Conservation (phyloP, 2,888 invertebrate genomes). For the Brenthis ino region DNA sequence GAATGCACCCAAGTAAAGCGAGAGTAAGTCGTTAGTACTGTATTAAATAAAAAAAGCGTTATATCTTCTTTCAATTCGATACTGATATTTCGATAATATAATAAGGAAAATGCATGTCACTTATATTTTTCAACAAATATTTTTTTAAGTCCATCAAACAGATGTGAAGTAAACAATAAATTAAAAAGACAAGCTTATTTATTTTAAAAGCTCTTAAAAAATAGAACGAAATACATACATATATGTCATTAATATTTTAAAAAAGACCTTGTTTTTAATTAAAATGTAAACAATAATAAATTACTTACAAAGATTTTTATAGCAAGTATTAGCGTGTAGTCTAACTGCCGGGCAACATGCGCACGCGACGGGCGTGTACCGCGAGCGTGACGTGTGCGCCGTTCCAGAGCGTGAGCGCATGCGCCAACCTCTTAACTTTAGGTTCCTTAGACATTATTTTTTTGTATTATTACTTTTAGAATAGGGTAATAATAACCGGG, state of each 20-base stretch:
- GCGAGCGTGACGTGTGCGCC: constrained; percentile 68
- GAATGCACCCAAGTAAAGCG: no score
- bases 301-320: neutral
- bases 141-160: no score
- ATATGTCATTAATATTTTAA: neutral
- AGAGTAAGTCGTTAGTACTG: no score
- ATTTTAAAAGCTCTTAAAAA: no score
- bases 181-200: no score
- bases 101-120: no score
- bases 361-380: constrained; percentile 45
- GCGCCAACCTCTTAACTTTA: constrained; percentile 43
- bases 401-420: constrained; percentile 65
- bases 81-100: no score
- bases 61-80: no score
- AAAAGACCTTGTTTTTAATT: neutral
- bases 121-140: no score
- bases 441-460: constrained; percentile 16
- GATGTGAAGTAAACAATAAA: no score
- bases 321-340: constrained; percentile 13
- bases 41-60: no score
- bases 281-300: neutral
- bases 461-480: constrained; percentile 15
- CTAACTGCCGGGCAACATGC: constrained; percentile 19
- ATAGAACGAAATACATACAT: neutral
- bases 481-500: neutral